Conservation (phyloP, 2,797 vertebrate genomes). For the Gallinago nigripennis region DNA sequence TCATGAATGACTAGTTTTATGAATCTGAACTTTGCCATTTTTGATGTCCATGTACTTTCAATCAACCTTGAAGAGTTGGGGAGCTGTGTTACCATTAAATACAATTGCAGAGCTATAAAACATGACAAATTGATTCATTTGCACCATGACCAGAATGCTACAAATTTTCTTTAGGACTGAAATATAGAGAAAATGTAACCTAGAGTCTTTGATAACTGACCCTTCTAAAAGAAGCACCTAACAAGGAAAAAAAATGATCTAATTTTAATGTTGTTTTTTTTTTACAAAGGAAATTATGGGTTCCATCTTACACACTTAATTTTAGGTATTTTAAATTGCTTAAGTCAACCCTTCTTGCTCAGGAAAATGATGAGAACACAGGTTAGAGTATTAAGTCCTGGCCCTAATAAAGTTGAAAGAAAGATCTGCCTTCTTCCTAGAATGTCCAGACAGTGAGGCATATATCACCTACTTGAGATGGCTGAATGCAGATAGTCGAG, state of each 20-base stretch:
- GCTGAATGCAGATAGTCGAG: background rate
- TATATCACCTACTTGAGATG: background rate
- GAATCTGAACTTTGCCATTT: slow-evolving; percentile 19
- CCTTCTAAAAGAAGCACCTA: background rate
- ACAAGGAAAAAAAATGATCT: background rate
- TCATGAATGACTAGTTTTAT: background rate
- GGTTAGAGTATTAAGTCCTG: background rate
- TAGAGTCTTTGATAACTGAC: background rate
- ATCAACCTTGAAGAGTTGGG: background rate
- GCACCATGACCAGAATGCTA: background rate
- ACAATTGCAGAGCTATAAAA: background rate
- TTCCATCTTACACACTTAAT: background rate
- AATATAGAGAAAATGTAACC: background rate
- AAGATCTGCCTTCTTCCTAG: background rate
- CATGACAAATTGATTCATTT: background rate
- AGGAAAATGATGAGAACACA: background rate
- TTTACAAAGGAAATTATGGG: background rate
- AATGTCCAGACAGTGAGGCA: background rate
- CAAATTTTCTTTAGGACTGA: background rate
- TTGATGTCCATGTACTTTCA: background rate
- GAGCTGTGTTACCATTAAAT: background rate
- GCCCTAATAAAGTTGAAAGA: background rate
- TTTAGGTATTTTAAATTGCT: background rate
- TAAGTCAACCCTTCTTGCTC: background rate
- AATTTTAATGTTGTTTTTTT: background rate